Conservation (phyloP, 1,140 invertebrate genomes). For the Sminthurinus signatus region DNA sequence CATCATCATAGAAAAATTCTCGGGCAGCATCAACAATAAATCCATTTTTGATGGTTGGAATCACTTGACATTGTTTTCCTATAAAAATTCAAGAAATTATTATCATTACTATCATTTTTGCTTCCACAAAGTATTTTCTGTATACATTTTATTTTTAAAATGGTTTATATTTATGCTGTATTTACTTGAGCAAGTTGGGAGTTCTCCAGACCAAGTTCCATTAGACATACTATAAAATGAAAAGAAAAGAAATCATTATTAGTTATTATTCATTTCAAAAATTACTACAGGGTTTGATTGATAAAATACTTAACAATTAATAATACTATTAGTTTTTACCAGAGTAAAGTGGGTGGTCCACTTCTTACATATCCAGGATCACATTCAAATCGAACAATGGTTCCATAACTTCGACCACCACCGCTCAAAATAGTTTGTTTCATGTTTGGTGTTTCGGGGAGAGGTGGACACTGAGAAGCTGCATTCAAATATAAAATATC, state of each 20-base stretch:
- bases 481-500: too few relatives aligned
- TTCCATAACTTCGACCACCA: conserved; percentile 87
- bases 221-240: too few relatives aligned
- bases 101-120: too few relatives aligned
- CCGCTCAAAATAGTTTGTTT: conserved; percentile 86
- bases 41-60: conserved; percentile 77
- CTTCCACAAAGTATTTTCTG: too few relatives aligned
- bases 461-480: conserved; percentile 84
- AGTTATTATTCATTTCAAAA: too few relatives aligned
- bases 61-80: conserved; percentile 69
- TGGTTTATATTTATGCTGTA: too few relatives aligned
- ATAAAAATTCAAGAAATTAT: too few relatives aligned
- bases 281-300: too few relatives aligned
- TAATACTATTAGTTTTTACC: too few relatives aligned
- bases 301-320: too few relatives aligned
- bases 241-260: too few relatives aligned
- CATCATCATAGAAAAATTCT: conserved; percentile 79
- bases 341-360: conserved; percentile 83
- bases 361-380: conserved; percentile 82
- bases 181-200: conserved; percentile 78
- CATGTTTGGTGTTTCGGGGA: conserved; percentile 79
- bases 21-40: conserved; percentile 68
- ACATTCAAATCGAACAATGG: conserved; percentile 89
- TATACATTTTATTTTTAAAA: too few relatives aligned
- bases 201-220: conserved; percentile 89